Conservation (phyloP, 2,797 vertebrate genomes). For the Ficedula albicollis region DNA sequence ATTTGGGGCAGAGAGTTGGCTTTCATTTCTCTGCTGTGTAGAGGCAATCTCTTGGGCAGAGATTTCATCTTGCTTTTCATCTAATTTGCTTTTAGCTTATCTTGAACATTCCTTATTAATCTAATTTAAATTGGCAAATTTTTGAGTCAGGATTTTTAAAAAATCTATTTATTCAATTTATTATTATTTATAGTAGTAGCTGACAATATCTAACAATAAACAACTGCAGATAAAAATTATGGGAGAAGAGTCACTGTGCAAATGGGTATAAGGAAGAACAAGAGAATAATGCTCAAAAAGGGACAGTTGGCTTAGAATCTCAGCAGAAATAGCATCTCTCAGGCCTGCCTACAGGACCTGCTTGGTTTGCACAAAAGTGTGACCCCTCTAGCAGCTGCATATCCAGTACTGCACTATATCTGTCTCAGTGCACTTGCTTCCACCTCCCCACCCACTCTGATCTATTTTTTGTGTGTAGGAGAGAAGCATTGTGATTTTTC, state of each 20-base stretch:
- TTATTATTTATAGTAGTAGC: not conserved
- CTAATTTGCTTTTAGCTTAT: not conserved
- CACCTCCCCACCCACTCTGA: not conserved
- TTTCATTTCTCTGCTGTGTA: not conserved
- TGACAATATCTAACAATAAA: not conserved
- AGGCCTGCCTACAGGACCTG: not conserved
- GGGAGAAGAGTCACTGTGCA: not conserved
- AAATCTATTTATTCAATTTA: not conserved
- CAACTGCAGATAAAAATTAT: not conserved
- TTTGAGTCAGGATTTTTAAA: not conserved
- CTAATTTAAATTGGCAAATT: not conserved
- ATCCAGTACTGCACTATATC: not conserved
- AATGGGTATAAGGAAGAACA: not conserved
- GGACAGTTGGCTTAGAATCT: not conserved
- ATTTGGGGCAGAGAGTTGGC: not conserved
- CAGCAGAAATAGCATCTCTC: not conserved
- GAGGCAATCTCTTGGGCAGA: not conserved
- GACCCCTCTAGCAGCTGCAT: not conserved
- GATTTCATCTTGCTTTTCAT: not conserved
- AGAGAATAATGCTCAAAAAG: not conserved
- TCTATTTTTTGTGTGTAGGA: not conserved
- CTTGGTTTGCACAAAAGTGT: not conserved
- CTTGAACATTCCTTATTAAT: not conserved
- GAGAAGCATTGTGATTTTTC: not conserved
- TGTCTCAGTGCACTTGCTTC: not conserved